Evolutionary conservation across 2,113 vertebrate genomes (phyloP), one percentile per base, ranked within the genome.

Genomic region (Lepus americanus): DNA sequence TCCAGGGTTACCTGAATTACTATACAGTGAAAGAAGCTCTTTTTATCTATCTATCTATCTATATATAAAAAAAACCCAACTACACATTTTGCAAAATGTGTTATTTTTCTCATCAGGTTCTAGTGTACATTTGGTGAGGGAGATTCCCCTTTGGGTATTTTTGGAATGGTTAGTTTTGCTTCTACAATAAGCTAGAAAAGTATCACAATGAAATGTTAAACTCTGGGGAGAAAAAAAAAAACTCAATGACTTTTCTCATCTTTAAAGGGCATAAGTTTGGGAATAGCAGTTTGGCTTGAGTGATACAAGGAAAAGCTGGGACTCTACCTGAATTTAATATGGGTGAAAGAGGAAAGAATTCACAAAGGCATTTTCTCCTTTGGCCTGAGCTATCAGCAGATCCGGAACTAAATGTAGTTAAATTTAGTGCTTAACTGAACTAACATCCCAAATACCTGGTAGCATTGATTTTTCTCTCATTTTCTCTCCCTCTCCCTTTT

Each of bases 1-100:
- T 23, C 89, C 64, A 94, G 66, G 90, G 82, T 92, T 94, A 90
- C 59, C 70, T 92, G 89, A 94, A 96, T 96, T 96, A 94, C 92
- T 94, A 94, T 95, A 92, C 78, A 90, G 63, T 77, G 89, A 88
- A 70, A 92, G 95, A 96, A 85, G 39, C 74, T 19, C 77, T 89
- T 96, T 81, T 95, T 90, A 91, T 78, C 69, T 95, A 63, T 2
- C 36, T 36, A 36, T 36, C 36, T 36, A 36, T 36, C 36, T 36
- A 36, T 36, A 2, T 36, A 69, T 49, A 88, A 81, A 67, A 72
- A 94, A 88, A 13, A 7, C 14, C 55, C 73, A 89, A 72, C 39
- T 79, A 74, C 88, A 92, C 27, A 95, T 92, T 96, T 95, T 94
- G 44, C 74, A 97, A 93, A 92, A 81, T 73, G 59, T 87, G 53